Base-by-base conservation (phyloP, 2,888 invertebrate species). In the Dynastes maya region DNA sequence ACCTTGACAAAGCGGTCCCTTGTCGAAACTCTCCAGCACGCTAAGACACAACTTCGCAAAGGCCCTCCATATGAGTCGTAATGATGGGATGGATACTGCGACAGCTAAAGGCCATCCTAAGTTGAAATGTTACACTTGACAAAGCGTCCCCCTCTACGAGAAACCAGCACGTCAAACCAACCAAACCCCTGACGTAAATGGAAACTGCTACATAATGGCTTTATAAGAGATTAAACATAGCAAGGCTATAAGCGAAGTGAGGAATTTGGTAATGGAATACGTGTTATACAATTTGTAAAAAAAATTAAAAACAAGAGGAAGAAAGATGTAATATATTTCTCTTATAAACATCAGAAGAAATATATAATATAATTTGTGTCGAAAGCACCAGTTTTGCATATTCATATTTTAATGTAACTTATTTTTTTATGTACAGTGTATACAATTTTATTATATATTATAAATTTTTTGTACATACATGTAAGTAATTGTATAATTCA, bases 1-100 rank as follows among this genome's bases (percentile, higher is more conserved):
- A 86, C 94, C 95, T 83, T 95, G 91, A 92, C 89, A 87, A 79
- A 84, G 84, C 80, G 82, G 83, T 71, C 86, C 86, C 16, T 82
- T 88, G 78, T 85, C 88, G 37, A 88, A 87, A 83, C 82, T 88
- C 51, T 88, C 88, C 70, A 86, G 85, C 63, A 84, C 86, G 37
- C 82, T 88, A 67, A 84, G 88, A 32, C 86, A 88, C 77, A 86
- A 87, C 76, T 82, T 88, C 53, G 86, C 85, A 78, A 87, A 84
- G 82, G 83, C 87, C n/a, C 82, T 88, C 65, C 87, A 88, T 81
- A 82, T 87, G 51, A 85, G 85, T 82, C 85, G 83, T 78, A 82
- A 85, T 68, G 84, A 84, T 72, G 83, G 84, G 53, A 22, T 58
- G 9, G 85, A 85, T 45, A 58, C 83, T 83, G 76, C 81, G 27